A percentile compares a stretch with the other conserved stretches of the same genome.
phyloP scores from a whole-genome alignment of 2,888 invertebrate genomes.

The Cephonodes hylas region DNA sequence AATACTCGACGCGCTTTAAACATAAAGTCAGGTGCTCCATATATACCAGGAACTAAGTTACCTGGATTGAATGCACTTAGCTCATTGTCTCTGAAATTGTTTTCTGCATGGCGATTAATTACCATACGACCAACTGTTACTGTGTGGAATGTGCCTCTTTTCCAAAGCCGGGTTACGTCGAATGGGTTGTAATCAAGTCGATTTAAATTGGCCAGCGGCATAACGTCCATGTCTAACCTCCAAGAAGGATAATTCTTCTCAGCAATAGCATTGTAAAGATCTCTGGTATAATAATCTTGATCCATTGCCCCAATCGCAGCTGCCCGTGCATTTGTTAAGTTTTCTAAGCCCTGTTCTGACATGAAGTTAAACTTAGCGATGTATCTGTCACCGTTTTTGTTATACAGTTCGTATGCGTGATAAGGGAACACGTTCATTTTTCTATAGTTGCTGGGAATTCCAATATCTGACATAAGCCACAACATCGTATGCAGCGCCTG shows the following conservation, averaged over 20 bases:
- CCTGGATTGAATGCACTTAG: slow-evolving; percentile 52
- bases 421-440: slow-evolving; percentile 95
- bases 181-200: slow-evolving; percentile 57
- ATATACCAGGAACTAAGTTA: slow-evolving; percentile 64
- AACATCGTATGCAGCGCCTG: slow-evolving; percentile 88
- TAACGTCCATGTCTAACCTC: slow-evolving; percentile 58
- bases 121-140: slow-evolving; percentile 50
- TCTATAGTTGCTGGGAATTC: slow-evolving; percentile 93
- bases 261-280: slow-evolving; percentile 91
- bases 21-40: slow-evolving; percentile 52
- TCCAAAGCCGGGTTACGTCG: slow-evolving; percentile 54
- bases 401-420: slow-evolving; percentile 93
- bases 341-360: slow-evolving; percentile 92
- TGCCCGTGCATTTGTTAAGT: slow-evolving; percentile 84
- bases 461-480: slow-evolving; percentile 91
- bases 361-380: slow-evolving; percentile 95
- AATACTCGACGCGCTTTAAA: slow-evolving; percentile 50
- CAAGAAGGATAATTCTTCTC: slow-evolving; percentile 74
- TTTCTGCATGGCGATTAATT: slow-evolving; percentile 51
- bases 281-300: slow-evolving; percentile 91
- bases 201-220: slow-evolving; percentile 43
- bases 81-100: slow-evolving; percentile 50
- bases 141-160: slow-evolving; percentile 56
- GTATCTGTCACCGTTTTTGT: slow-evolving; percentile 84
- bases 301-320: slow-evolving; percentile 84